Conservation (phyloP, 2,797 vertebrate species). For the Rhinogobio ventralis region DNA sequence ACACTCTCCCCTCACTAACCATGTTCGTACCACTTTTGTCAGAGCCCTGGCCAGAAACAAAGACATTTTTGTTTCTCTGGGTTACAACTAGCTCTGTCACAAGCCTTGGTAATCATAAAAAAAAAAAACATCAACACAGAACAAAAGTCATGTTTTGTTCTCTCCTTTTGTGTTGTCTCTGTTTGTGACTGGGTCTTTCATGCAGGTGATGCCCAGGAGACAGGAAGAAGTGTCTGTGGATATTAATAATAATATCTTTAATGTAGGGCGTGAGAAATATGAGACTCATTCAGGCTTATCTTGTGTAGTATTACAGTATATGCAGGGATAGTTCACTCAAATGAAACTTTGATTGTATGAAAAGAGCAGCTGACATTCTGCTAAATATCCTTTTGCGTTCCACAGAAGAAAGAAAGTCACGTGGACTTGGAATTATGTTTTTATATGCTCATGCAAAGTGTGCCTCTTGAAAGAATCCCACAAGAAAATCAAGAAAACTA, state of each 20-base stretch:
- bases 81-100: slow-evolving; percentile 25
- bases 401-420: not conserved
- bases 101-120: not conserved
- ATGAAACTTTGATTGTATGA: not conserved
- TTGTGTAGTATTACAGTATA: slow-evolving; percentile 15
- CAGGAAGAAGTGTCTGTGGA: slow-evolving; percentile 9
- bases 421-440: not conserved
- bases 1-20: slow-evolving; percentile 41
- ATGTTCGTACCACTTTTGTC: slow-evolving; percentile 44
- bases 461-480: not conserved
- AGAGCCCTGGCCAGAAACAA: slow-evolving; percentile 52
- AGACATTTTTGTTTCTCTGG: slow-evolving; percentile 52
- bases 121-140: slow-evolving; percentile 26
- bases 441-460: not conserved
- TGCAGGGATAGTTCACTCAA: not conserved
- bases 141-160: slow-evolving; percentile 43
- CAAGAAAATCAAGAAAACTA: not conserved
- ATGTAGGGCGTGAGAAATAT: not conserved
- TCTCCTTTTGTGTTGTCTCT: not conserved
- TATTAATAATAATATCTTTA: slow-evolving; percentile 21
- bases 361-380: too few relatives aligned
- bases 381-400: not conserved
- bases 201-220: slow-evolving; percentile 13
- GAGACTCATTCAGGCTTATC: not conserved
- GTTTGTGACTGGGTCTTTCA: slow-evolving; percentile 17